Percentiles rank a stretch among this genome's conserved stretches.
phyloP scores from a whole-genome alignment of 2,888 invertebrate genomes.

The Capitulum mitella region DNA sequence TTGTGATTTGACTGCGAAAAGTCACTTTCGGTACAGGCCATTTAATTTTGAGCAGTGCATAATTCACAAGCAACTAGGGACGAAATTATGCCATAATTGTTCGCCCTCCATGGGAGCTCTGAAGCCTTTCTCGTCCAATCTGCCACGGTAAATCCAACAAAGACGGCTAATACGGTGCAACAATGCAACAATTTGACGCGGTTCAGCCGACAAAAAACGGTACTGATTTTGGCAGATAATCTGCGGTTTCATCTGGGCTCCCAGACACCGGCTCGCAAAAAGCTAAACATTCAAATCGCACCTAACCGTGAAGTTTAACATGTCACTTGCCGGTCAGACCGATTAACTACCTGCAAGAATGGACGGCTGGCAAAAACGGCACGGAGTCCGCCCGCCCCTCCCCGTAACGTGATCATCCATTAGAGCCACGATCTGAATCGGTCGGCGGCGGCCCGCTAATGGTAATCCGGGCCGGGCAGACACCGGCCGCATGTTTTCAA shows the following conservation, averaged over 20 bases:
- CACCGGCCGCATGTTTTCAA: background rate
- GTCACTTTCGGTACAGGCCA: too few species aligned
- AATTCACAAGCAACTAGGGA: too few species aligned
- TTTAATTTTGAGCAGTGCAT: too few species aligned
- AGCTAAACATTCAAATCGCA: background rate
- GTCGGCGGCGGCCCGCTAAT: background rate
- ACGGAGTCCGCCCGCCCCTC: background rate
- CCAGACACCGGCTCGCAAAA: background rate
- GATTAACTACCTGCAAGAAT: background rate
- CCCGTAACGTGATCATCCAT: background rate
- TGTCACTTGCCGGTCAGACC: background rate
- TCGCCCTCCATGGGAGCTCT: too few species aligned
- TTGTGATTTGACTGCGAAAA: too few species aligned
- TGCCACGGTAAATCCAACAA: background rate
- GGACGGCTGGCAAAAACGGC: background rate
- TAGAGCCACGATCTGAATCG: background rate
- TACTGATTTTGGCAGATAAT: background rate
- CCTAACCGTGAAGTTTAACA: slow-evolving; percentile 8
- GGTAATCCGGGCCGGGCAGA: background rate
- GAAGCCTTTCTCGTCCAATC: background rate
- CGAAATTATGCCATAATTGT: too few species aligned
- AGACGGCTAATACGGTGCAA: background rate
- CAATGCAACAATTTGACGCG: background rate
- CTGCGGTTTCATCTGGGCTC: background rate
- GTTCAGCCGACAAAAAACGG: background rate